Evolutionary conservation across 2,797 vertebrate species (phyloP).

Genomic region (Selene dorsalis): DNA sequence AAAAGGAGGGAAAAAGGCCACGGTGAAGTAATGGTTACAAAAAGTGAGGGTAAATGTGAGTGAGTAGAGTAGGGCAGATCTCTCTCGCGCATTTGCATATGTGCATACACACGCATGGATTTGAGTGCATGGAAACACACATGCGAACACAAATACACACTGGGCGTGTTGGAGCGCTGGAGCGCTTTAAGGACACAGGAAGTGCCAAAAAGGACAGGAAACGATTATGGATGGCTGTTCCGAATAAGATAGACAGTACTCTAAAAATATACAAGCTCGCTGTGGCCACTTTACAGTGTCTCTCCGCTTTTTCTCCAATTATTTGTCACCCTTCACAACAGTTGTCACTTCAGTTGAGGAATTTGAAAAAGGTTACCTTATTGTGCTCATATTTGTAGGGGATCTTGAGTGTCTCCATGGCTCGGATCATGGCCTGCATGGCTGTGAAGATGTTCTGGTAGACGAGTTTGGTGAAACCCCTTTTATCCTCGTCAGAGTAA

Average conservation of each 20-base stretch:
- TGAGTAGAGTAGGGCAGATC: not conserved
- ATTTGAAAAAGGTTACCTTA: conserved; percentile 84
- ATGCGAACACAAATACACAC: conserved; percentile 42
- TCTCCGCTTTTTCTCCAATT: conserved; percentile 13
- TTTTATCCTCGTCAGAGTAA: conserved; percentile 96
- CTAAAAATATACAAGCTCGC: conserved; percentile 63
- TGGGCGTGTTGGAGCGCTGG: conserved; percentile 24
- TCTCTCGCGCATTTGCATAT: not conserved
- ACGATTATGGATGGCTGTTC: conserved; percentile 75
- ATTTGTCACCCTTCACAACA: conserved; percentile 8
- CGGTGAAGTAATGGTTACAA: not conserved
- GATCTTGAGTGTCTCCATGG: conserved; percentile 93
- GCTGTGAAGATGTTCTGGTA: conserved; percentile 98
- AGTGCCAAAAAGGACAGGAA: conserved; percentile 77
- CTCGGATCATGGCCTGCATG: conserved; percentile 95
- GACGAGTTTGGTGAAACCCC: conserved; percentile 93
- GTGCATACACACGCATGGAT: not conserved
- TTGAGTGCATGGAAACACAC: conserved; percentile 22
- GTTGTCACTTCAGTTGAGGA: not conserved
- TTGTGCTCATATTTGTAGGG: conserved; percentile 95
- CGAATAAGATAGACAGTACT: conserved; percentile 71
- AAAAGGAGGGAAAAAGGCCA: not conserved
- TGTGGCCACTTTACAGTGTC: conserved; percentile 8
- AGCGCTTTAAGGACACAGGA: conserved; percentile 71
- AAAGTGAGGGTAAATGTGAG: conserved; percentile 15